Percentiles rank a stretch among this genome's conserved stretches.
phyloP scores from a whole-genome alignment of 2,888 invertebrate genomes.

The Chloroclystis v-ata region DNA sequence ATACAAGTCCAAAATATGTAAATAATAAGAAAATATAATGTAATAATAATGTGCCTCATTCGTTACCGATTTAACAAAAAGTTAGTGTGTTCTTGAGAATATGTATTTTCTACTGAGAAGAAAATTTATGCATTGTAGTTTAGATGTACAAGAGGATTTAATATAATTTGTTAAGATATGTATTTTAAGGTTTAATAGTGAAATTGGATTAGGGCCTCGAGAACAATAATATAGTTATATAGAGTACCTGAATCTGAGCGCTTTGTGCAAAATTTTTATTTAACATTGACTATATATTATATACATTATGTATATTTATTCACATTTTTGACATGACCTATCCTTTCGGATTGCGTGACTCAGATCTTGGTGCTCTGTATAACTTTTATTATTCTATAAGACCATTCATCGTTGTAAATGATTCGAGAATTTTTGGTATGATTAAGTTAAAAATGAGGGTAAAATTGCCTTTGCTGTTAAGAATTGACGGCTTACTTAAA shows the following conservation, averaged over 20 bases:
- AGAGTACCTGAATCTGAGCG: constrained; percentile 1
- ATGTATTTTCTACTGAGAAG: constrained; percentile 71
- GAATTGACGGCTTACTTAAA: constrained; percentile 21
- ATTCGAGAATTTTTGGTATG: constrained; percentile 11
- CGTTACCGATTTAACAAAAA: constrained; percentile 69
- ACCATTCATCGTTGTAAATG: constrained; percentile 12
- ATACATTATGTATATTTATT: no score
- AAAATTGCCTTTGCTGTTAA: constrained; percentile 27
- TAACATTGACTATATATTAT: background rate
- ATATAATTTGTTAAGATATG: constrained; percentile 77
- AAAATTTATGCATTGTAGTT: constrained; percentile 72
- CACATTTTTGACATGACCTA: background rate
- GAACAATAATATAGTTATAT: constrained; percentile 12
- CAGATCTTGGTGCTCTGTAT: background rate
- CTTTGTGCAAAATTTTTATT: background rate
- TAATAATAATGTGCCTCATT: constrained; percentile 72
- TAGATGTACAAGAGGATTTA: constrained; percentile 71
- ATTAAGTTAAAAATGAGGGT: constrained; percentile 27
- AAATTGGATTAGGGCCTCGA: constrained; percentile 11
- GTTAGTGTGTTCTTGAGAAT: constrained; percentile 70
- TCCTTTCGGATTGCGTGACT: background rate
- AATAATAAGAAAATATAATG: constrained; percentile 40
- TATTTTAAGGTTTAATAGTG: constrained; percentile 43
- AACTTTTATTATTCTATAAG: constrained; percentile 6
- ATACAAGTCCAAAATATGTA: constrained; percentile 43